Evolutionary conservation across 2,888 invertebrate genomes (phyloP).

Genomic region (Acleris sparsana): DNA sequence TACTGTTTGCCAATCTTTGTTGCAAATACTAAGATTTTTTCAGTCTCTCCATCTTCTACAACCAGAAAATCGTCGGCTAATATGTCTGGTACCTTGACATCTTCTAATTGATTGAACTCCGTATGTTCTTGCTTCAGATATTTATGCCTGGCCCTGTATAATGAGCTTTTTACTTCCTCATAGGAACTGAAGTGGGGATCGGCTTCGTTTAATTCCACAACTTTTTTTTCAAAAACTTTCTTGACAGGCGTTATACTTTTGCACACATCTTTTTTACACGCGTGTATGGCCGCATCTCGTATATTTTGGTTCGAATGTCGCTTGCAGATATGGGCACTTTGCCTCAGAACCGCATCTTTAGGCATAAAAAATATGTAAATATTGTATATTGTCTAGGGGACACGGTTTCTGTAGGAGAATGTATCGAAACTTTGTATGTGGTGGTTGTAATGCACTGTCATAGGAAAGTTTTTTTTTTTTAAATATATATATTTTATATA

Average conservation of each 20-base stretch:
- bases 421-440: too few relatives aligned
- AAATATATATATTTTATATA: too few relatives aligned
- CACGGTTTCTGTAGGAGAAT: too few relatives aligned
- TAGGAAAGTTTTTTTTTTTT: too few relatives aligned
- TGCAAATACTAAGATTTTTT: constrained; percentile 10
- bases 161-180: constrained; percentile 9
- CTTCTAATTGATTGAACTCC: constrained; percentile 8
- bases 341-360: constrained; percentile 7
- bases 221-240: too few relatives aligned
- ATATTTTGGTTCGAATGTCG: too few relatives aligned
- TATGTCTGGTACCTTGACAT: constrained; percentile 12
- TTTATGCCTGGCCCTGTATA: constrained; percentile 7
- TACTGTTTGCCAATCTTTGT: constrained; percentile 8
- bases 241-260: background rate
- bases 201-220: too few relatives aligned
- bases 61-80: constrained; percentile 14
- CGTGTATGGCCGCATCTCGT: constrained; percentile 3
- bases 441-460: too few relatives aligned
- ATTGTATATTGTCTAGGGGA: too few relatives aligned
- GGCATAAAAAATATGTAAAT: too few relatives aligned
- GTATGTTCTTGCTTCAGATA: constrained; percentile 6
- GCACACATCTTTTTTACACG: constrained; percentile 7
- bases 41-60: constrained; percentile 13
- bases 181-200: constrained; percentile 3
- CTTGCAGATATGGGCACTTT: too few relatives aligned